Conservation (phyloP, 2,113 vertebrate genomes). For the Mixornis gularis region DNA sequence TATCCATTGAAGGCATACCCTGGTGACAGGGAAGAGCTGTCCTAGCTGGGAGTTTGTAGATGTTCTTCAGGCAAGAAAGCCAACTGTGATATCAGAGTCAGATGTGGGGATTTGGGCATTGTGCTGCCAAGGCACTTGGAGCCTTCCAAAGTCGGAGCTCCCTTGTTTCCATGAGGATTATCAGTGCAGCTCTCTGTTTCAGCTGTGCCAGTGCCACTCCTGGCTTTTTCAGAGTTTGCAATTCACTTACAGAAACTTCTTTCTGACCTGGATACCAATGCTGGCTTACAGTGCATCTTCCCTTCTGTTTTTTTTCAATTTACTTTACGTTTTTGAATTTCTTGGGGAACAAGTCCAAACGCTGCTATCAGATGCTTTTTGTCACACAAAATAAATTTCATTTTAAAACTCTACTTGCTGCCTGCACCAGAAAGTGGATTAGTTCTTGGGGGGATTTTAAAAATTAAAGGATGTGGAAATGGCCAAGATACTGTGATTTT, state of each 20-base stretch:
- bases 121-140: not conserved
- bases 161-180: not conserved
- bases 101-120: not conserved
- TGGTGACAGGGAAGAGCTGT: not conserved
- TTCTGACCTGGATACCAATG: not conserved
- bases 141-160: not conserved
- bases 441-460: conserved; percentile 8
- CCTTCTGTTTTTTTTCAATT: not conserved
- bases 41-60: not conserved
- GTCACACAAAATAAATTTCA: not conserved
- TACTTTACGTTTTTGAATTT: not conserved
- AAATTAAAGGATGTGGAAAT: conserved; percentile 29
- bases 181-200: not conserved
- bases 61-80: not conserved
- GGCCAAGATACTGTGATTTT: not conserved
- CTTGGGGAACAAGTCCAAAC: not conserved
- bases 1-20: not conserved
- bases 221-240: not conserved
- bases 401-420: not conserved
- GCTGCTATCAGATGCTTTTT: not conserved
- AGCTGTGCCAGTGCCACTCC: not conserved
- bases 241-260: not conserved
- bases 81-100: rapidly evolving
- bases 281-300: not conserved
- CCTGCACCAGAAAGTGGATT: not conserved